phyloP scores from a whole-genome alignment of 2,797 vertebrate genomes.

The Myotis findleyi region DNA sequence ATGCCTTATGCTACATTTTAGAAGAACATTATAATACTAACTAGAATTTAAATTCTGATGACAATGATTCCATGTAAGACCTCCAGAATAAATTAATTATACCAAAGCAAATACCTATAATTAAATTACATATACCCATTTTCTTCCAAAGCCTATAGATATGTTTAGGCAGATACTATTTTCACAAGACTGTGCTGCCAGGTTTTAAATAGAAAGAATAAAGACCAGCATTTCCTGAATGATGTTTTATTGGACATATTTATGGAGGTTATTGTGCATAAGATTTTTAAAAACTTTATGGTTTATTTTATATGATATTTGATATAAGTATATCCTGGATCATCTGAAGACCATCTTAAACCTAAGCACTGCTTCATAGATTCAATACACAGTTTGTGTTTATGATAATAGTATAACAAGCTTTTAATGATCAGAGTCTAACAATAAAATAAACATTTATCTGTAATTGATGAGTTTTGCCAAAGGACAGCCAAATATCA shows the following conservation, averaged over 20 bases:
- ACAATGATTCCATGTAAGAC: not conserved
- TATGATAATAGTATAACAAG: not conserved
- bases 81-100: slow-evolving; percentile 32
- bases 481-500: not conserved
- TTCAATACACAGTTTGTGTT: not conserved
- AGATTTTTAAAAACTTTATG: not conserved
- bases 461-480: not conserved
- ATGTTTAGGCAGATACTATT: not conserved
- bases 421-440: not conserved
- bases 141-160: not conserved
- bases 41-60: not conserved
- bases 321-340: not conserved
- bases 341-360: not conserved
- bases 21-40: not conserved
- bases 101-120: not conserved
- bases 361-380: not conserved
- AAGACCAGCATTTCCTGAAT: slow-evolving; percentile 11
- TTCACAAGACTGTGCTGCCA: not conserved
- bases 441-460: not conserved
- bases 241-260: not conserved
- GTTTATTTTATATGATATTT: slow-evolving; percentile 2
- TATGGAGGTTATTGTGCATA: not conserved
- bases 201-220: not conserved
- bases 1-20: not conserved
- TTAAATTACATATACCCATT: not conserved